phyloP scores from a whole-genome alignment of 2,888 invertebrate genomes.

The Andricus curvator region DNA sequence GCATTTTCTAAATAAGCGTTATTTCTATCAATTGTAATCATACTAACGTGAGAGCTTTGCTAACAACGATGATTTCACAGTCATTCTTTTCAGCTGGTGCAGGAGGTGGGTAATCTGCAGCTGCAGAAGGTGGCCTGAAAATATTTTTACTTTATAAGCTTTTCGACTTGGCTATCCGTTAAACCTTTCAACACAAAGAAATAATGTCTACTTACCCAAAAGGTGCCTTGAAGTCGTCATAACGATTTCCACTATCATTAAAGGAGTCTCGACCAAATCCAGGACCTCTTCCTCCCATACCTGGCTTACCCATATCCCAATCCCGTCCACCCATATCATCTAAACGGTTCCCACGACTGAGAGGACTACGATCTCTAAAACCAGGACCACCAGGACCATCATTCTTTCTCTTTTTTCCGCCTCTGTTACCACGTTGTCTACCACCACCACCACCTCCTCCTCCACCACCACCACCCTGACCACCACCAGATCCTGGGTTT shows the following conservation, averaged over 20 bases:
- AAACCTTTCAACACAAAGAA: background rate
- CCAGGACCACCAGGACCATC: slow-evolving; percentile 56
- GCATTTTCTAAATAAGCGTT: background rate
- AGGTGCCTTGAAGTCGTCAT: slow-evolving; percentile 66
- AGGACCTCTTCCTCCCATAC: slow-evolving; percentile 62
- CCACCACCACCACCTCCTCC: slow-evolving; percentile 41
- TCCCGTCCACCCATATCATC: slow-evolving; percentile 59
- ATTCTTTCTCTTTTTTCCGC: slow-evolving; percentile 51
- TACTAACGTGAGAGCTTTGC: slow-evolving; percentile 89
- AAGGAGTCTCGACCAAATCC: slow-evolving; percentile 60
- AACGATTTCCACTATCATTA: slow-evolving; percentile 67
- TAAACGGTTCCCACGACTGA: slow-evolving; percentile 61
- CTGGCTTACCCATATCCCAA: slow-evolving; percentile 69
- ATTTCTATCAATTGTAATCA: background rate
- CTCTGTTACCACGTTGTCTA: slow-evolving; percentile 52
- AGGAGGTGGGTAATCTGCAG: slow-evolving; percentile 65
- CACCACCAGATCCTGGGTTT: slow-evolving; percentile 51
- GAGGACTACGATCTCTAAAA: slow-evolving; percentile 74
- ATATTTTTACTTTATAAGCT: slow-evolving; percentile 4
- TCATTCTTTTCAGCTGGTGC: slow-evolving; percentile 86
- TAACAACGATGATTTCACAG: slow-evolving; percentile 94
- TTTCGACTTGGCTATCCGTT: background rate
- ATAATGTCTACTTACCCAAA: slow-evolving; percentile 67
- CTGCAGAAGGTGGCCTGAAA: slow-evolving; percentile 48
- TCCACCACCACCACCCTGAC: slow-evolving; percentile 49